Evolutionary conservation across 2,888 invertebrate genomes (phyloP).

Genomic region (Ceramica pisi): DNA sequence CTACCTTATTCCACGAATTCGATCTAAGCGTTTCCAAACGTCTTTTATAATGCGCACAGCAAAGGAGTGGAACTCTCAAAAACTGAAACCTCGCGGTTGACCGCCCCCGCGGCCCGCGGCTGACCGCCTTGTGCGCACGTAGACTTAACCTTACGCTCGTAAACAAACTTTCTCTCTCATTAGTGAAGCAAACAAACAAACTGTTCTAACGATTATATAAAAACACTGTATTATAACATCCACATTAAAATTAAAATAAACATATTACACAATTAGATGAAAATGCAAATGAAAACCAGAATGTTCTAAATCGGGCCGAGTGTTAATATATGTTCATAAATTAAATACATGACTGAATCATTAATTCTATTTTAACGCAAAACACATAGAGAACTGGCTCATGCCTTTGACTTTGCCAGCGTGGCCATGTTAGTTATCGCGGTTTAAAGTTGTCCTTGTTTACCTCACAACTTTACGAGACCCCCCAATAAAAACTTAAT

Average conservation of each 20-base stretch:
- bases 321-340: conserved; percentile 7
- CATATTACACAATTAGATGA: not conserved
- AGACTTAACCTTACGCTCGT: conserved; percentile 17
- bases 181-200: conserved; percentile 21
- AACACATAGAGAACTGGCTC: not conserved
- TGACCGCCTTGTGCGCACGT: no score
- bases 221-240: not conserved
- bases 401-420: no score
- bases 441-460: no score
- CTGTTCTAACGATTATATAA: not conserved
- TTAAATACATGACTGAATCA: not conserved
- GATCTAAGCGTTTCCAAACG: no score
- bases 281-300: conserved; percentile 20
- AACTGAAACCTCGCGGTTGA: no score
- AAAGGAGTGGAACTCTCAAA: no score
- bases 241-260: not conserved
- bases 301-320: conserved; percentile 3
- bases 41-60: no score
- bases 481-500: no score
- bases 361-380: not conserved
- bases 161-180: conserved; percentile 23
- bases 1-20: no score
- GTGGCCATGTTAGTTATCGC: no score
- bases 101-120: no score
- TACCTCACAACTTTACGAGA: no score